Percentiles rank a stretch among this genome's conserved stretches.
phyloP scores from a whole-genome alignment of 2,888 invertebrate genomes.

The Neria commutata region DNA sequence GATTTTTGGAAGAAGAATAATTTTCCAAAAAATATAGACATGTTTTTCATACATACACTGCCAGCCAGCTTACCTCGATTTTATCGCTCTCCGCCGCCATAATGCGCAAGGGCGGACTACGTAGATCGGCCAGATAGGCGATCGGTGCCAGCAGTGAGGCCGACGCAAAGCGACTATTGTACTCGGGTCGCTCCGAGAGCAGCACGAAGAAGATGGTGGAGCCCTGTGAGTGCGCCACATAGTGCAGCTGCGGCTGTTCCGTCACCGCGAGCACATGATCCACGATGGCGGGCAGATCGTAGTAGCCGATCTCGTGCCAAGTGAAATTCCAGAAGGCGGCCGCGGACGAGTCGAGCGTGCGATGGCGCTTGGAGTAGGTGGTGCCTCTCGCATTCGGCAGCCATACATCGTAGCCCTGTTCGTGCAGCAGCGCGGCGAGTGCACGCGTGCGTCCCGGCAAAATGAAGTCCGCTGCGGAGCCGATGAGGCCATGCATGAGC shows the following conservation, averaged over 20 bases:
- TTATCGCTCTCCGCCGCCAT: slow-evolving; percentile 41
- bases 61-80: slow-evolving; percentile 43
- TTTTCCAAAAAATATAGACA: background rate
- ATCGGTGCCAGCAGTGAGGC: slow-evolving; percentile 51
- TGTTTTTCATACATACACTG: background rate
- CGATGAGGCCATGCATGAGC: slow-evolving; percentile 57
- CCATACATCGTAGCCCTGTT: slow-evolving; percentile 57
- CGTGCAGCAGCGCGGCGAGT: slow-evolving; percentile 47
- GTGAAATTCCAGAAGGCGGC: slow-evolving; percentile 55
- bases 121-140: slow-evolving; percentile 46
- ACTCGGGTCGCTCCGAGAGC: slow-evolving; percentile 50
- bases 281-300: slow-evolving; percentile 51
- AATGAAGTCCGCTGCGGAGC: slow-evolving; percentile 53
- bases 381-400: slow-evolving; percentile 55
- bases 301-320: slow-evolving; percentile 58
- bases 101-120: slow-evolving; percentile 48
- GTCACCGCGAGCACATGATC: slow-evolving; percentile 50
- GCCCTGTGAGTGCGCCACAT: slow-evolving; percentile 57
- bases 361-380: slow-evolving; percentile 50
- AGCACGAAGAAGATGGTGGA: slow-evolving; percentile 52
- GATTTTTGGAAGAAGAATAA: no score
- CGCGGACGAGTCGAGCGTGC: slow-evolving; percentile 38
- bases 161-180: slow-evolving; percentile 46
- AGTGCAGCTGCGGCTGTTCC: slow-evolving; percentile 46
- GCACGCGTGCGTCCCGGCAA: slow-evolving; percentile 42